Base-by-base conservation (phyloP, 2,888 invertebrate genomes). In the Acleris sparsana region DNA sequence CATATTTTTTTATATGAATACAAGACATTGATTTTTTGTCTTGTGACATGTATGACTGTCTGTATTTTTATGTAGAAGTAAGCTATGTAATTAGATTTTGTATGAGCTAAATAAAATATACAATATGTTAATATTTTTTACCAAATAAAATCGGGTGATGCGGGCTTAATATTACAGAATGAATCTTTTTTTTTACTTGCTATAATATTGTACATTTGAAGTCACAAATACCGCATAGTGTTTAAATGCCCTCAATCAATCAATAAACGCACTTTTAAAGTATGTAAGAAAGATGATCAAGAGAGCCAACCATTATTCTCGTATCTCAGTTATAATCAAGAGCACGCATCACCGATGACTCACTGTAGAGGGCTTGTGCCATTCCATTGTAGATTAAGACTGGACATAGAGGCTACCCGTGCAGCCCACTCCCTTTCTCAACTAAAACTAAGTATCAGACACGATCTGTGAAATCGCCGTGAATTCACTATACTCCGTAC, bases 31-130 rank as follows among this genome's bases (percentile, higher is more conserved):
- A 66, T 75, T 74, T 74, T 39, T 71, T 72, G 71, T 73, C 69
- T 73, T 69, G 70, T 78, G 76, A 76, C 75, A 72, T 72, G 75
- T 82, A 77, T 81, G 88, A 87, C 86, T 87, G 86, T 88, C 82
- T 80, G 75, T 84, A 79, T 79, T 73, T 69, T 74, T 83, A 82
- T 83, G 77, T 84, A 83, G 78, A 70, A 43, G 73, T 84, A 88
- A 84, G 84, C 75, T 82, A 80, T 84, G 79, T 85, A 84, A 84
- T 81, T 89, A 90, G 89, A 87, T 89, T 92, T 90, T 92, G 85
- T 92, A 92, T 90, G 86, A 85, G 81, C 84, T 88, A 89, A 86
- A 84, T 74, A 63, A 87, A 88, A 86, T 88, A 86, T 89, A 89
- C 88, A 86, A 73, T 78, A 75, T 82, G 81, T 84, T 84, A 79